These are phyloP conservation scores for Dolichopus griseipennis DNA, from an alignment of 2,888 invertebrate species.

Conservation along the genomic window DNA sequence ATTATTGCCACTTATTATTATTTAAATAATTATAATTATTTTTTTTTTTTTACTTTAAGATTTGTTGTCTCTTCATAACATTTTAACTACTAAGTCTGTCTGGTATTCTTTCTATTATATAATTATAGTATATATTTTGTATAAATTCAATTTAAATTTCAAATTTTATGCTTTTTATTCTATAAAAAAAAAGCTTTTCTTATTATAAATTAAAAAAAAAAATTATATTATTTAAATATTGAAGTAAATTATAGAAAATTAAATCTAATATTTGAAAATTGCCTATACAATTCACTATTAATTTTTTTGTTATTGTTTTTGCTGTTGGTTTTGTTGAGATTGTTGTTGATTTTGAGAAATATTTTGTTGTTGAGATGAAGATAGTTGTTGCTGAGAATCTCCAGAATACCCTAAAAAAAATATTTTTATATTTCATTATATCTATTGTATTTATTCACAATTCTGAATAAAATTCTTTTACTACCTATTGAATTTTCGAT, in stretches of 20 bases:
- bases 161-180: too few relatives aligned
- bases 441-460: too few relatives aligned
- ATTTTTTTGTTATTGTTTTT: neutral
- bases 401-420: conserved; percentile 18
- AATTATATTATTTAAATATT: neutral
- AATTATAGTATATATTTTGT: too few relatives aligned
- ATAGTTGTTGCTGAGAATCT: conserved; percentile 15
- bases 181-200: too few relatives aligned
- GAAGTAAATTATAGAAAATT: neutral
- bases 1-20: neutral
- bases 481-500: conserved; percentile 30
- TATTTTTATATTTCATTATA: too few relatives aligned
- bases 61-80: too few relatives aligned
- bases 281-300: too few relatives aligned
- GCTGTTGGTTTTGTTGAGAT: conserved; percentile 11
- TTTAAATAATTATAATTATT: neutral
- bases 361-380: conserved; percentile 11
- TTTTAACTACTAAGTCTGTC: too few relatives aligned
- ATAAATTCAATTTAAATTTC: too few relatives aligned
- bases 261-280: neutral
- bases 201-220: too few relatives aligned
- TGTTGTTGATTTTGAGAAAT: neutral
- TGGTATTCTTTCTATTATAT: too few relatives aligned
- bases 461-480: conserved; percentile 5
- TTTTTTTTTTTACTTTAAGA: neutral